Evolutionary conservation across 2,888 invertebrate genomes (phyloP).

Genomic region (Disparrhopalites patrizii): DNA sequence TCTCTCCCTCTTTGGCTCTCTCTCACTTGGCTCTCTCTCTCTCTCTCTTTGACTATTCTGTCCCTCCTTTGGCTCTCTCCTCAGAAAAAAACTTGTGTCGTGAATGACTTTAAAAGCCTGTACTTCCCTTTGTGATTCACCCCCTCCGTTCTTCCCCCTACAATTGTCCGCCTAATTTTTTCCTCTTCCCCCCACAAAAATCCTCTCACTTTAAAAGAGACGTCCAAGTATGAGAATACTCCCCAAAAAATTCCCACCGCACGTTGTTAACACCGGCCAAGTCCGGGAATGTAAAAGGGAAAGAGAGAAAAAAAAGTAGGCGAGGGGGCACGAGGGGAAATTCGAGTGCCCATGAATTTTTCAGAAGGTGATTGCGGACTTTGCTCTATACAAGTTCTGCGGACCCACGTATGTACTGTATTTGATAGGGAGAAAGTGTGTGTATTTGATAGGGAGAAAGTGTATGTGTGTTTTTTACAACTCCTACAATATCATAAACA

Average conservation of each 20-base stretch:
- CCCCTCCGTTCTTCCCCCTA: too few species aligned
- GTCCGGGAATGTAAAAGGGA: too few species aligned
- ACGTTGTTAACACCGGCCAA: too few species aligned
- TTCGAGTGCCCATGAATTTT: conserved; percentile 12
- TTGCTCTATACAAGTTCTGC: background rate
- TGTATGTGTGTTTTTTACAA: background rate
- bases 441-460: too few species aligned
- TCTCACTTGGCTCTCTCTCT: too few species aligned
- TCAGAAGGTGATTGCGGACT: conserved; percentile 12
- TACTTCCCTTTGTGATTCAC: too few species aligned
- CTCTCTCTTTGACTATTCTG: background rate
- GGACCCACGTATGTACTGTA: too few species aligned
- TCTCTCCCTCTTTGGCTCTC: too few species aligned
- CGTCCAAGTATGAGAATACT: background rate
- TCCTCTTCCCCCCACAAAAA: too few species aligned
- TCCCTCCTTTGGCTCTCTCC: background rate
- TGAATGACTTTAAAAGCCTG: too few species aligned
- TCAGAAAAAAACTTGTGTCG: too few species aligned
- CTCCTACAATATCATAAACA: background rate
- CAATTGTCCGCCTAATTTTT: background rate
- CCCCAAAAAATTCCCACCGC: background rate
- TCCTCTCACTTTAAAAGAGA: background rate
- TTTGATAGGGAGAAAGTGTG: too few species aligned
- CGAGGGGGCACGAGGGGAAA: conserved; percentile 5
- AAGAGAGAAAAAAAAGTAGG: background rate